These are phyloP conservation scores for Noctua comes DNA, from an alignment of 2,888 invertebrate species.

Conservation along the genomic window DNA sequence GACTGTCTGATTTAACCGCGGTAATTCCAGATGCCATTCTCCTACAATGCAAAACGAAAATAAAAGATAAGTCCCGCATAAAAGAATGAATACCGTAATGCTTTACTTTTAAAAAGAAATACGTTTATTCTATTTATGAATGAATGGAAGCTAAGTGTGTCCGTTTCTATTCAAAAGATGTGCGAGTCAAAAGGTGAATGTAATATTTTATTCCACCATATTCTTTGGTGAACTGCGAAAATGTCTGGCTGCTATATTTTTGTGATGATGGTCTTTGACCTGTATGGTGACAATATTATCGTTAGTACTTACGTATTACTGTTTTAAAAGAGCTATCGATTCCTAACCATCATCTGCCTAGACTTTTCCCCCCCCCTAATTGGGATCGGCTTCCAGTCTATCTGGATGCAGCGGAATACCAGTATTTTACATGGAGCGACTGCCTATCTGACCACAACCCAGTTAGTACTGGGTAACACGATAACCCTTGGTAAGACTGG, in stretches of 20 bases:
- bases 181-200: constrained; percentile 50
- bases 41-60: constrained; percentile 65
- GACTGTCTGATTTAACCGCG: constrained; percentile 46
- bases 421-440: too few species aligned
- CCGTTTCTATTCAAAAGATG: constrained; percentile 48
- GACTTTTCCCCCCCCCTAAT: too few species aligned
- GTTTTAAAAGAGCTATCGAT: background rate
- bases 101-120: constrained; percentile 58
- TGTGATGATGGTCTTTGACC: background rate
- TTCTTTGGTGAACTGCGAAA: constrained; percentile 26
- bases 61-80: constrained; percentile 60
- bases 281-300: background rate
- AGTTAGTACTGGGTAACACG: too few species aligned
- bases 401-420: too few species aligned
- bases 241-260: constrained; percentile 12
- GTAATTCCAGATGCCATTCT: constrained; percentile 60
- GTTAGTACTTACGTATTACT: background rate
- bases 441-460: too few species aligned
- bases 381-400: too few species aligned
- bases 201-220: constrained; percentile 42
- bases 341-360: too few species aligned
- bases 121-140: constrained; percentile 57
- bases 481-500: too few species aligned
- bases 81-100: constrained; percentile 56
- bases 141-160: constrained; percentile 52